Evolutionary conservation across 2,888 invertebrate genomes (phyloP).

Genomic region (Sarcophaga subvicina): DNA sequence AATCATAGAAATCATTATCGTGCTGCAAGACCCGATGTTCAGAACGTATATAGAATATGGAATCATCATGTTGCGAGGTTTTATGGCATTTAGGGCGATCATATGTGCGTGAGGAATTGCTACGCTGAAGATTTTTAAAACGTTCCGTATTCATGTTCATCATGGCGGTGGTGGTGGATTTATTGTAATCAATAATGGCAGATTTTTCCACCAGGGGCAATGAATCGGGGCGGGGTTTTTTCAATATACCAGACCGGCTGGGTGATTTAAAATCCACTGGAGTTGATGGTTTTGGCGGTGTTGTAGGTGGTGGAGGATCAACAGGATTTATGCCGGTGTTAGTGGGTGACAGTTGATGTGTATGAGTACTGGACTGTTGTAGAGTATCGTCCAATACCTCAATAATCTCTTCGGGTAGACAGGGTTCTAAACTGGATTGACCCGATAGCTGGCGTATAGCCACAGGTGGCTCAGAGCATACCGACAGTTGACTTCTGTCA

Average conservation of each 20-base stretch:
- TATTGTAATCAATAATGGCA: conserved; percentile 49
- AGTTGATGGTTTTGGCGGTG: conserved; percentile 14
- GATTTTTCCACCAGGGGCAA: conserved; percentile 73
- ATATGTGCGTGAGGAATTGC: conserved; percentile 80
- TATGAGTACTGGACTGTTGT: not conserved
- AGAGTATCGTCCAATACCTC: conserved; percentile 70
- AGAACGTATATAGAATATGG: conserved; percentile 77
- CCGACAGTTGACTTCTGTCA: conserved; percentile 79
- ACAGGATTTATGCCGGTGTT: conserved; percentile 53
- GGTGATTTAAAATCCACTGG: conserved; percentile 52
- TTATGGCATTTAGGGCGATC: conserved; percentile 79
- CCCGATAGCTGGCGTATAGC: conserved; percentile 79
- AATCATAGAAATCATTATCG: conserved; percentile 78
- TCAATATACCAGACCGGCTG: conserved; percentile 68
- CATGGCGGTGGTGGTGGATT: conserved; percentile 17
- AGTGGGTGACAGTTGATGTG: conserved; percentile 13
- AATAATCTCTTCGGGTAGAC: conserved; percentile 79
- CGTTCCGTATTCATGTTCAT: conserved; percentile 41
- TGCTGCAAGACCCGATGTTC: conserved; percentile 72
- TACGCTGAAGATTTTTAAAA: conserved; percentile 73
- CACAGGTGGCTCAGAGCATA: conserved; percentile 80
- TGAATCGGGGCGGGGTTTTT: conserved; percentile 78
- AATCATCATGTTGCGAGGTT: conserved; percentile 78
- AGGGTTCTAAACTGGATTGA: conserved; percentile 81
- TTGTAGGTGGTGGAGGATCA: conserved; percentile 46